These are phyloP conservation scores for Amphilophus citrinellus DNA, from an alignment of 2,113 vertebrate species.

Conservation along the genomic window DNA sequence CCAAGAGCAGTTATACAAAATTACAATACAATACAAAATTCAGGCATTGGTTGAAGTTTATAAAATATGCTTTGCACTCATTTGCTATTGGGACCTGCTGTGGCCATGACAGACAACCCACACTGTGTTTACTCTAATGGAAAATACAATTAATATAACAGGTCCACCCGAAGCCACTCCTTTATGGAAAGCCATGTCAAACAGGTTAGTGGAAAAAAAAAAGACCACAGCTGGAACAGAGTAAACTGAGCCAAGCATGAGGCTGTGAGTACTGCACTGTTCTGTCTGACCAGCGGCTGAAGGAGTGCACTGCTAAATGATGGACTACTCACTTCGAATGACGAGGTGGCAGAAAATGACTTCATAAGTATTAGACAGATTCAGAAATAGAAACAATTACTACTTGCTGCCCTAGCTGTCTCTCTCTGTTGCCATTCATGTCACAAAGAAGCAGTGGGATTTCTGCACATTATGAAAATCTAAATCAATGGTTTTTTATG, in stretches of 20 bases:
- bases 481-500: not conserved
- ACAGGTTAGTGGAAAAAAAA: not conserved
- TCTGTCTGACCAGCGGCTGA: not conserved
- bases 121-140: not conserved
- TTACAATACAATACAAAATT: not conserved
- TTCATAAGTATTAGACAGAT: not conserved
- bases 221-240: not conserved
- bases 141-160: slow-evolving; percentile 19
- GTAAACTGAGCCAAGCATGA: not conserved
- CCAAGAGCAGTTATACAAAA: not conserved
- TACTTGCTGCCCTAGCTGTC: not conserved
- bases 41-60: not conserved
- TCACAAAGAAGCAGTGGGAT: not conserved
- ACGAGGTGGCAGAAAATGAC: not conserved
- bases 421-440: not conserved
- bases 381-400: not conserved
- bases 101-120: not conserved
- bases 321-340: not conserved
- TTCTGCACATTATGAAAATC: not conserved
- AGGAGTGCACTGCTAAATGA: not conserved
- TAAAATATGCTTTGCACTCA: not conserved
- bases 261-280: not conserved
- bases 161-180: not conserved
- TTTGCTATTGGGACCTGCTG: not conserved
- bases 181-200: slow-evolving; percentile 9